phyloP scores from a whole-genome alignment of 2,888 invertebrate genomes.

The Apamea sordens region DNA sequence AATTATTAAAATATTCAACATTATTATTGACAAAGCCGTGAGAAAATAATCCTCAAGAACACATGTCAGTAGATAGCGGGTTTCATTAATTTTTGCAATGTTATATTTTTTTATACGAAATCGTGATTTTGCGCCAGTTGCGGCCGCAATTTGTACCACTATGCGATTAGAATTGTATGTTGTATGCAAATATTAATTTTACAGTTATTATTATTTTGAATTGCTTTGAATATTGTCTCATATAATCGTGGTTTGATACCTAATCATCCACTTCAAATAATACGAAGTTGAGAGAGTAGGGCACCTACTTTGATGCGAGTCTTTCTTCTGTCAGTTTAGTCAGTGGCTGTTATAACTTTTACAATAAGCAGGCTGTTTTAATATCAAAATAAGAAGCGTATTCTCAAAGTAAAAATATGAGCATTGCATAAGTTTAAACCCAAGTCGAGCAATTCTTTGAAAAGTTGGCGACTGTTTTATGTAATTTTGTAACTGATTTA shows the following conservation, averaged over 20 bases:
- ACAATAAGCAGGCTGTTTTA: background rate
- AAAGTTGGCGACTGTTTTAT: background rate
- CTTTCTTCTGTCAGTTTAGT: background rate
- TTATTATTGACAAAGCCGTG: constrained; percentile 72
- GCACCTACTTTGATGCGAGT: background rate
- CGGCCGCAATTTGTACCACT: constrained; percentile 55
- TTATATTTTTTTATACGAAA: constrained; percentile 59
- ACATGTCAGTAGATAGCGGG: constrained; percentile 73
- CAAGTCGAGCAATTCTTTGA: background rate
- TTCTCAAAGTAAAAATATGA: background rate
- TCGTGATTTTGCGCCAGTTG: constrained; percentile 54
- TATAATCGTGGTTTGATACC: background rate
- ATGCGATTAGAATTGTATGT: constrained; percentile 67
- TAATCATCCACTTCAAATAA: constrained; percentile 11
- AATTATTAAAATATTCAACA: constrained; percentile 62
- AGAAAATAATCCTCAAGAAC: constrained; percentile 70
- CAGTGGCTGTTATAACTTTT: background rate
- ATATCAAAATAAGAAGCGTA: background rate
- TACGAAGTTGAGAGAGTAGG: background rate
- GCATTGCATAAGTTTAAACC: background rate
- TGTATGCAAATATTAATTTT: constrained; percentile 66
- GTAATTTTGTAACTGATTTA: background rate
- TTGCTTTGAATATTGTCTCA: constrained; percentile 17
- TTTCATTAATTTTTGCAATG: constrained; percentile 77
- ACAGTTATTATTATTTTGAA: constrained; percentile 48